Conservation (phyloP, 2,888 invertebrate genomes). For the Drosophila basisetae region DNA sequence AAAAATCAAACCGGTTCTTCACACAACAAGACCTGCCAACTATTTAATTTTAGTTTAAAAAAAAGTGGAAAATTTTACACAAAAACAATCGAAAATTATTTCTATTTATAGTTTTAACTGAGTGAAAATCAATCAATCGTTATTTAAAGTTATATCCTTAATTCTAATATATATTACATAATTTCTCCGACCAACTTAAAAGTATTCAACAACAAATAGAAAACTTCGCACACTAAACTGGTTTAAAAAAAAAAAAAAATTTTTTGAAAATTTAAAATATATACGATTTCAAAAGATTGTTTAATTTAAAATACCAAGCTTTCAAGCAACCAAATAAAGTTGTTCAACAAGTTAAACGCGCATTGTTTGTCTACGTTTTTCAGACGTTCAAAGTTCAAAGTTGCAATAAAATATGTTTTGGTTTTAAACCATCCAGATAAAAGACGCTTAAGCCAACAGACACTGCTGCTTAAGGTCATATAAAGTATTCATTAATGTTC, state of each 20-base stretch:
- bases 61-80: not conserved
- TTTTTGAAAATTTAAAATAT: not conserved
- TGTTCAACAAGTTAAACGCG: slow-evolving; percentile 25
- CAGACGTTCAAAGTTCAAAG: slow-evolving; percentile 74
- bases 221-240: slow-evolving; percentile 14
- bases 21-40: slow-evolving; percentile 11
- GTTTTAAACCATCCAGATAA: not conserved
- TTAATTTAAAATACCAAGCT: not conserved
- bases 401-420: slow-evolving; percentile 33
- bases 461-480: not conserved
- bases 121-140: not conserved
- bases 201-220: not conserved
- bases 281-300: not conserved
- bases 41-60: slow-evolving; percentile 11
- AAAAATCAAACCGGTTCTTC: slow-evolving; percentile 55
- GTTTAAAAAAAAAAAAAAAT: slow-evolving; percentile 4
- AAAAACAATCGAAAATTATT: slow-evolving; percentile 4
- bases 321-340: slow-evolving; percentile 29
- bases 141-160: not conserved
- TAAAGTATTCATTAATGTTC: not conserved
- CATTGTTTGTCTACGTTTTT: slow-evolving; percentile 40
- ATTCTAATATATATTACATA: not conserved
- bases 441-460: not conserved
- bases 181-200: not conserved
- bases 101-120: not conserved